A percentile compares a stretch with the other conserved stretches of the same genome.
These are phyloP conservation scores for Lasioglossum zephyrum DNA, from an alignment of 2,888 invertebrate genomes.

Conservation along the genomic window DNA sequence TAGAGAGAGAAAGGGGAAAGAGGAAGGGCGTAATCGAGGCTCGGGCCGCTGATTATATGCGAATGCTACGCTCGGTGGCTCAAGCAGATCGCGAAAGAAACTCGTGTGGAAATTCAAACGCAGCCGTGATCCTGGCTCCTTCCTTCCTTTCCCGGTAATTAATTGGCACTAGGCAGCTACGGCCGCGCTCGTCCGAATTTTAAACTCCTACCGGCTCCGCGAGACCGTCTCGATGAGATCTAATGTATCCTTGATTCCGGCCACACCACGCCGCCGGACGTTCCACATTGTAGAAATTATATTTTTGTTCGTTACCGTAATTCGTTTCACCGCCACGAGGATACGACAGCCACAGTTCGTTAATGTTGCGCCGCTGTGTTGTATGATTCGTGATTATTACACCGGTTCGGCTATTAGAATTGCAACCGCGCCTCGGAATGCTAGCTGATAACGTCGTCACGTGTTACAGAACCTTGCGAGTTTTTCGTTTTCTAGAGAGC, in stretches of 20 bases:
- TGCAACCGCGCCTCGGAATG: constrained; percentile 37
- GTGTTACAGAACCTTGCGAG: constrained; percentile 13
- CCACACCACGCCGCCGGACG: neutral
- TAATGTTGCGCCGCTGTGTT: constrained; percentile 30
- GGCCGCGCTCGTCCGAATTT: constrained; percentile 65
- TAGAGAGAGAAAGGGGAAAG: neutral
- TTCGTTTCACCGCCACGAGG: constrained; percentile 18
- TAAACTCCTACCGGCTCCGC: constrained; percentile 40
- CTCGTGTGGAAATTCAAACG: constrained; percentile 73
- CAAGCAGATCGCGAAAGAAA: constrained; percentile 70
- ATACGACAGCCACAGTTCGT: constrained; percentile 34
- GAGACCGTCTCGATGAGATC: constrained; percentile 39
- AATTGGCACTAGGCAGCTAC: constrained; percentile 57
- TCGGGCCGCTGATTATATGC: constrained; percentile 73
- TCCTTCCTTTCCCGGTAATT: constrained; percentile 70
- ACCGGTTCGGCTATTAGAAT: constrained; percentile 30
- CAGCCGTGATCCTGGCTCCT: constrained; percentile 66
- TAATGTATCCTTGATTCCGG: constrained; percentile 44
- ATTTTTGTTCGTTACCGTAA: constrained; percentile 39
- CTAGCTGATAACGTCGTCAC: constrained; percentile 36
- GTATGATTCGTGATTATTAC: constrained; percentile 41
- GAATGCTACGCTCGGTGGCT: constrained; percentile 72
- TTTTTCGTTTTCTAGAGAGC: neutral
- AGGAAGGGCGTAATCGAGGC: constrained; percentile 69
- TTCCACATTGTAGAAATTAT: constrained; percentile 19